phyloP scores from a whole-genome alignment of 2,888 invertebrate species.

The Xestia xanthographa region DNA sequence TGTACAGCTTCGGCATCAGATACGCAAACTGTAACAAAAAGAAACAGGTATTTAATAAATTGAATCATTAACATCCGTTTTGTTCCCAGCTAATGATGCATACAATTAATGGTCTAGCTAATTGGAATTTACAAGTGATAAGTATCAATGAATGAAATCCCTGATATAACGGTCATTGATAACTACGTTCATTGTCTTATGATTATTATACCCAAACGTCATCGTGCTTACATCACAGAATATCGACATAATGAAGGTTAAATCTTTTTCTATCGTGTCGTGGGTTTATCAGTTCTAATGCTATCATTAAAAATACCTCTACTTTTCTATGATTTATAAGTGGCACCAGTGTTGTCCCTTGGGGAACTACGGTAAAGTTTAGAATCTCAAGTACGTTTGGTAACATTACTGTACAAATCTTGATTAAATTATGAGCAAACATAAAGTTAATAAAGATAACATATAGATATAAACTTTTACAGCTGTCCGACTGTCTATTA shows the following conservation, averaged over 20 bases:
- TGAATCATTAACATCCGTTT: slow-evolving; percentile 41
- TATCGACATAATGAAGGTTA: slow-evolving; percentile 50
- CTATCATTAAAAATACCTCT: slow-evolving; percentile 8
- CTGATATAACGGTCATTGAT: slow-evolving; percentile 54
- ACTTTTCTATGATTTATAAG: neutral
- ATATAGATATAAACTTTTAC: slow-evolving; percentile 29
- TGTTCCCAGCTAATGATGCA: slow-evolving; percentile 25
- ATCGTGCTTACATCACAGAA: slow-evolving; percentile 58
- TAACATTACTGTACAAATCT: neutral
- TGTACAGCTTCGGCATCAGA: slow-evolving; percentile 91
- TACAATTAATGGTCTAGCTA: slow-evolving; percentile 34
- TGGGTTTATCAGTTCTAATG: slow-evolving; percentile 50
- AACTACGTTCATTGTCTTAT: slow-evolving; percentile 51
- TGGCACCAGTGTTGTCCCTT: slow-evolving; percentile 18
- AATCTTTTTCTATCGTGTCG: slow-evolving; percentile 41
- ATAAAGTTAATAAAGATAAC: slow-evolving; percentile 35
- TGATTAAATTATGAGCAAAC: slow-evolving; percentile 3
- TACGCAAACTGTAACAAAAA: slow-evolving; percentile 90
- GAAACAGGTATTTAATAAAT: slow-evolving; percentile 60
- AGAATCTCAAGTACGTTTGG: neutral
- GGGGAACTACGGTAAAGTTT: neutral
- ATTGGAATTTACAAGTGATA: slow-evolving; percentile 58
- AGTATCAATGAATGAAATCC: slow-evolving; percentile 54
- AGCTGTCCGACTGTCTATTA: slow-evolving; percentile 46
- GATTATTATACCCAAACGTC: slow-evolving; percentile 57